These are phyloP conservation scores for Heliconius charithonia DNA, from an alignment of 2,888 invertebrate species.

Conservation along the genomic window DNA sequence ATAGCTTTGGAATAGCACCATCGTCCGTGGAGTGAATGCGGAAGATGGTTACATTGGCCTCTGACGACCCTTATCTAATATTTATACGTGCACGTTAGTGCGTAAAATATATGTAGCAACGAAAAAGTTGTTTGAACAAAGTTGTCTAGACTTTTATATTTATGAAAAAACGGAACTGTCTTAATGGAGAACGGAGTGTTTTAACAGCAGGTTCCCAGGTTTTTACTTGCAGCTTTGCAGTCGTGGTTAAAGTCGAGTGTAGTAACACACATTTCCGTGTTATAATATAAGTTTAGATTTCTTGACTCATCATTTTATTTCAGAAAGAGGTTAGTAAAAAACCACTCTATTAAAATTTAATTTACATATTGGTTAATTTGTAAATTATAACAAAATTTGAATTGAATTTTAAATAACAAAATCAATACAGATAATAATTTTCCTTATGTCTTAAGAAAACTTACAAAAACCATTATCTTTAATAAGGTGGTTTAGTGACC, in stretches of 20 bases:
- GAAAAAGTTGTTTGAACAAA: not conserved
- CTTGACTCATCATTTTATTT: not conserved
- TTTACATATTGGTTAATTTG: not conserved
- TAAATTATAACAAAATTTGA: not conserved
- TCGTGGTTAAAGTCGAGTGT: not conserved
- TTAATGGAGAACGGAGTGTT: too few relatives aligned
- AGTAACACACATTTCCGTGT: not conserved
- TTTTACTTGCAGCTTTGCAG: not conserved
- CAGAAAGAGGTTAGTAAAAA: not conserved
- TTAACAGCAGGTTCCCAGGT: too few relatives aligned
- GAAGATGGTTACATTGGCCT: constrained; percentile 37
- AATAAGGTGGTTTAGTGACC: constrained; percentile 5
- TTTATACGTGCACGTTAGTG: constrained; percentile 35
- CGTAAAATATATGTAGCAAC: not conserved
- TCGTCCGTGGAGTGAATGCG: constrained; percentile 45
- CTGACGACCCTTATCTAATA: constrained; percentile 36
- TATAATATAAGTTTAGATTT: not conserved
- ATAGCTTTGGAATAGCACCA: constrained; percentile 48
- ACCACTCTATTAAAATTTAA: not conserved
- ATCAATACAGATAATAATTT: not conserved
- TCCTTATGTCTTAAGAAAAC: not conserved
- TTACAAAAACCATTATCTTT: not conserved
- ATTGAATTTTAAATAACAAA: not conserved
- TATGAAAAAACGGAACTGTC: too few relatives aligned
- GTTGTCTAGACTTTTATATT: not conserved